These are phyloP conservation scores for Enteromius unitaeniatus DNA, from an alignment of 2,797 vertebrate genomes.

Conservation along the genomic window DNA sequence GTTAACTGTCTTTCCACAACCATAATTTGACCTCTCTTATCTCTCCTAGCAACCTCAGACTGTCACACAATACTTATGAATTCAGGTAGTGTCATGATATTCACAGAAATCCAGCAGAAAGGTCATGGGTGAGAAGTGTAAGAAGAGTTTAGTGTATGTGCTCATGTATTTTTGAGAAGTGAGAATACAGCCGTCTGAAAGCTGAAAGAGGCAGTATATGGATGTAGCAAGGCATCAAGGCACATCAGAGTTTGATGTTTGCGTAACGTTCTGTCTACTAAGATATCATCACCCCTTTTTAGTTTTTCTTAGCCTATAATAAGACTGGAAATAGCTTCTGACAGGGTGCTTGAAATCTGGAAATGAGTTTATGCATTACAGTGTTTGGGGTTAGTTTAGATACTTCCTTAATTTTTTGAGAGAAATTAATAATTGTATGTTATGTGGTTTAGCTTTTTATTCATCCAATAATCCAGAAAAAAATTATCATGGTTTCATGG, in stretches of 20 bases:
- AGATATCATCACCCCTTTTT: background rate
- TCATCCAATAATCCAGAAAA: background rate
- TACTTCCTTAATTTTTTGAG: too few relatives aligned
- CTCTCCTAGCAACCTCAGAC: background rate
- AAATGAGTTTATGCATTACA: background rate
- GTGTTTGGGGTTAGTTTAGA: background rate
- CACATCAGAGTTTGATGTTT: background rate
- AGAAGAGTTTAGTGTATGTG: slow-evolving; percentile 11
- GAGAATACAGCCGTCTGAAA: background rate
- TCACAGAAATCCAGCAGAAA: slow-evolving; percentile 29
- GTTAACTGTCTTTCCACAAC: slow-evolving; percentile 12
- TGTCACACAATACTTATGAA: slow-evolving; percentile 2
- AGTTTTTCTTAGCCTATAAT: background rate
- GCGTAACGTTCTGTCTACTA: background rate
- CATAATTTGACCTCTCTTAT: slow-evolving; percentile 21
- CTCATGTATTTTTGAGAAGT: slow-evolving; percentile 20
- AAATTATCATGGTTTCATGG: background rate
- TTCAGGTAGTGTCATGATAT: slow-evolving; percentile 20
- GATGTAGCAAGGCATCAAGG: background rate
- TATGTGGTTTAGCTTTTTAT: background rate
- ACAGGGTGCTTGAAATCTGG: background rate
- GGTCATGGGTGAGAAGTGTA: slow-evolving; percentile 4
- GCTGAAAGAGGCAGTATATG: background rate
- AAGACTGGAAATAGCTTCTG: background rate
- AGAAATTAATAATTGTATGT: background rate